Conservation (phyloP, 2,797 vertebrate species). For the Caiman crocodilus region DNA sequence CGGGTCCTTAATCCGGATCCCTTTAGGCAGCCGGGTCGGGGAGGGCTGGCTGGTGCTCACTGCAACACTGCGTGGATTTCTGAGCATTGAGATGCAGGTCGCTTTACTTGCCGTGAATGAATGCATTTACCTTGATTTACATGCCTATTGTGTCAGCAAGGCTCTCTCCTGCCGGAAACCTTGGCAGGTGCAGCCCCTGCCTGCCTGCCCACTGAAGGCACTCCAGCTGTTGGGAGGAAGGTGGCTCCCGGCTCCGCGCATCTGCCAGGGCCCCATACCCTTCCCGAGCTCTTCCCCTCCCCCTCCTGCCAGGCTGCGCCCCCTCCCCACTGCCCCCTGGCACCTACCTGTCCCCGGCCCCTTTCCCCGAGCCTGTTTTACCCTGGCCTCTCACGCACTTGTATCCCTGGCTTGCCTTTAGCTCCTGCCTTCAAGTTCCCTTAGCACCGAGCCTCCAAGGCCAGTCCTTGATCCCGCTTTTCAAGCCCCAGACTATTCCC, state of each 20-base stretch:
- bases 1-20: background rate
- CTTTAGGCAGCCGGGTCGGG: slow-evolving; percentile 8
- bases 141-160: slow-evolving; percentile 11
- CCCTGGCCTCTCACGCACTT: no score
- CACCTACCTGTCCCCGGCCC: no score
- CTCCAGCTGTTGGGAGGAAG: background rate
- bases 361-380: no score
- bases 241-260: background rate
- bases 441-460: no score
- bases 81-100: background rate
- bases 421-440: no score
- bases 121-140: slow-evolving; percentile 14
- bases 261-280: background rate
- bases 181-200: background rate
- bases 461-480: no score
- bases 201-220: background rate
- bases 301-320: no score
- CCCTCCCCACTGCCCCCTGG: no score
- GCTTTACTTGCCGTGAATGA: background rate
- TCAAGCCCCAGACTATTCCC: no score
- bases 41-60: background rate
- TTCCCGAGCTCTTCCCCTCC: background rate
- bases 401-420: no score
- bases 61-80: slow-evolving; percentile 31
- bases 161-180: background rate